These are phyloP conservation scores for Tribolium castaneum DNA, from an alignment of 1,140 invertebrate genomes.

Conservation along the genomic window DNA sequence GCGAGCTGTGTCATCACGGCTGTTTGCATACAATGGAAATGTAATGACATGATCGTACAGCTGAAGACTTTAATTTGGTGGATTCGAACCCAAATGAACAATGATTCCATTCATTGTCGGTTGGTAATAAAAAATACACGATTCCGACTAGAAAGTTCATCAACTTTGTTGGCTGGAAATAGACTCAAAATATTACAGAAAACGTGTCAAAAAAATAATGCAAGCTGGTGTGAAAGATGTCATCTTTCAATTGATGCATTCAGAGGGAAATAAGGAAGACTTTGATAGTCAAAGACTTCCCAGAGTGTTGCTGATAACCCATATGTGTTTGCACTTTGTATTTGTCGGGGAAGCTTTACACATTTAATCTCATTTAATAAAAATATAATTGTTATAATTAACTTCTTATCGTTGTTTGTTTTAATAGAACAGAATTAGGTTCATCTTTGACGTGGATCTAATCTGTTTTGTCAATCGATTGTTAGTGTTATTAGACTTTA, in stretches of 20 bases:
- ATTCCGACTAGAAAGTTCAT: not conserved
- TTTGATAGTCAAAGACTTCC: not conserved
- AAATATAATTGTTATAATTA: not conserved
- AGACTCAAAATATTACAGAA: not conserved
- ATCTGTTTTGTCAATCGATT: not conserved
- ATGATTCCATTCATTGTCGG: conserved; percentile 6
- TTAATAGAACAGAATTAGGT: not conserved
- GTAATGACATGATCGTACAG: not conserved
- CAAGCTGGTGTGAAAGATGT: not conserved
- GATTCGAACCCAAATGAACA: not conserved
- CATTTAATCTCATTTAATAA: not conserved
- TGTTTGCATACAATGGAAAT: conserved; percentile 18
- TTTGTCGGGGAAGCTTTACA: not conserved
- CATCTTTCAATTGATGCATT: conserved; percentile 10
- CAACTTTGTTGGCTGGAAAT: not conserved
- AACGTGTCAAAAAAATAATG: not conserved
- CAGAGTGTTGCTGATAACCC: not conserved
- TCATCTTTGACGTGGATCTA: not conserved
- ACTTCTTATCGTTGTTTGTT: not conserved
- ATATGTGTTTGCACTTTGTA: not conserved
- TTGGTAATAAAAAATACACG: not conserved
- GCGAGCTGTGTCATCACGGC: not conserved
- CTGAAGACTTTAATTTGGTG: not conserved
- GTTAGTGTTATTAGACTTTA: not conserved
- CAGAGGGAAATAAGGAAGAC: not conserved